Evolutionary conservation across 2,113 vertebrate species (phyloP), one percentile per base, ranked within the genome.

Genomic region (Nothocercus nigrocapillus): DNA sequence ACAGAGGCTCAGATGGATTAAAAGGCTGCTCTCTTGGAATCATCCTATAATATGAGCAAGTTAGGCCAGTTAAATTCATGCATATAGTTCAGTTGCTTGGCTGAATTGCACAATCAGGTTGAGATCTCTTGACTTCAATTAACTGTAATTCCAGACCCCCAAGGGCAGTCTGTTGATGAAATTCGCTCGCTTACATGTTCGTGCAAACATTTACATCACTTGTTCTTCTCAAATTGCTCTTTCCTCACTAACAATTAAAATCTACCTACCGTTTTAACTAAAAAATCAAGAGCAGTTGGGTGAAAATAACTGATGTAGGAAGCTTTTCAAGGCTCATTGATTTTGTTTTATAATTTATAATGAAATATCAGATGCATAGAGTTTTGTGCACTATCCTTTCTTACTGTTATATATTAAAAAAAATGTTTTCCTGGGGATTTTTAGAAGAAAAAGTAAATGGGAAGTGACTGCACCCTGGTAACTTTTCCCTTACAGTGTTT

Each of bases 101-200:
- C 54, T 83, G 76, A 63, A 61, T 92, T 88, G 28, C 90, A 74
- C 76, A 74, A 72, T 94, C 72, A 40, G 27, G 67, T 66, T 54
- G 82, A 74, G 54, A 94, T 88, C 63, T 86, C 67, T 94, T 96
- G 86, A 24, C 49, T 95, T 82, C 47, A 90, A 49, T 92, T 95
- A 94, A 77, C 82, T 85, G 34, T 91, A 81, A 94, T 84, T 95
- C 87, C 76, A 85, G 80, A 88, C 92, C 76, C 92, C 82, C 58
- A 67, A 67, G 95, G 56, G 72, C 75, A 79, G 75, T 47, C 66
- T 63, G 51, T 88, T 83, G 80, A 90, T 93, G 14, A 87, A 74
- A 78, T 61, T 66, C 63, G 80, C 44, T 72, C 56, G 42, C 83
- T 90, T 92, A 59, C 73, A 40, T 80, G 61, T 88, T 93, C 67